These are phyloP conservation scores for Monochamus saltuarius DNA, from an alignment of 1,140 invertebrate species.

Conservation along the genomic window DNA sequence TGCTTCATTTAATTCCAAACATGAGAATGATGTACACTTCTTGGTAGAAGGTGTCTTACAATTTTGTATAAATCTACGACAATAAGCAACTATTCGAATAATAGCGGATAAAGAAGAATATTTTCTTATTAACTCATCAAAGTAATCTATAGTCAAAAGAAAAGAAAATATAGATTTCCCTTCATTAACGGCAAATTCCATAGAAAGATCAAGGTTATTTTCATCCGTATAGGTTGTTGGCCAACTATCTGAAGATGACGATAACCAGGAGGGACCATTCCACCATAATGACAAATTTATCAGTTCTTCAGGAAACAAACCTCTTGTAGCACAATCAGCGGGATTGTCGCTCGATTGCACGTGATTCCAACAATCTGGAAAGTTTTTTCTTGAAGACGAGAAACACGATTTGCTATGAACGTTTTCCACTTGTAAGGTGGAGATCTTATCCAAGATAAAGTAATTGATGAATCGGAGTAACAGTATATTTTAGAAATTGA, in stretches of 20 bases:
- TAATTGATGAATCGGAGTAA: too few species aligned
- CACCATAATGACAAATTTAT: constrained; percentile 38
- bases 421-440: not conserved
- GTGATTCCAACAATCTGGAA: constrained; percentile 38
- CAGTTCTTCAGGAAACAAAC: constrained; percentile 33
- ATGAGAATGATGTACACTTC: too few species aligned
- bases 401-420: constrained; percentile 18
- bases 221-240: not conserved
- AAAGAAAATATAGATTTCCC: not conserved
- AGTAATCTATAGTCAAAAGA: not conserved
- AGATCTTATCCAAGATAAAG: constrained; percentile 23
- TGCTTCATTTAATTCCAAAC: not conserved
- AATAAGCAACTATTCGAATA: not conserved
- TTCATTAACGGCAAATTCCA: not conserved
- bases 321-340: constrained; percentile 48
- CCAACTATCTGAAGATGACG: not conserved
- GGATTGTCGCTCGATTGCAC: constrained; percentile 46
- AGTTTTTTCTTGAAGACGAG: not conserved
- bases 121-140: not conserved
- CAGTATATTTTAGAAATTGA: too few species aligned
- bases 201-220: not conserved
- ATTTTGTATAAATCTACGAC: too few species aligned
- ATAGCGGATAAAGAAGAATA: not conserved
- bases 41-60: too few species aligned
- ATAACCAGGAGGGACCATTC: constrained; percentile 19